Evolutionary conservation across 2,888 invertebrate species (phyloP), one percentile per base, ranked within the genome.

Genomic region (Vannuccia rotundouncinata): DNA sequence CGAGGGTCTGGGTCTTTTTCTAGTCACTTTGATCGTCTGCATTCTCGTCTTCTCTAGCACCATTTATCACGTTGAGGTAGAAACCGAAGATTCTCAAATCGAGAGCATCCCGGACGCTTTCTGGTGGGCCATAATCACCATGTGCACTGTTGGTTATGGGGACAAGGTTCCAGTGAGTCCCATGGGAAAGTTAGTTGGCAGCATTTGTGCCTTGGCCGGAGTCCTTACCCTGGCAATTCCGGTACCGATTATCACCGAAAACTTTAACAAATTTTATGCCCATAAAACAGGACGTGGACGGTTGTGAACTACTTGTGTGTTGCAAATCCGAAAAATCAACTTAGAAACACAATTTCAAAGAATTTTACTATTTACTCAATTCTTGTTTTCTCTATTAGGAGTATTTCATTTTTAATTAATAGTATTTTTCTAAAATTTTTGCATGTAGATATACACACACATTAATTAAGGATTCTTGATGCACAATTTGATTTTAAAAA

Each of bases 61-160:
- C 59, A 88, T 89, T 59, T 89, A 89, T 84, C 89, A 88, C 83
- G 89, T 89, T 59, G 90, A 90, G 82, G 85, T 87, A 74, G 88
- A 86, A 31, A 83, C 86, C 25, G 82, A 83, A 5, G 85, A 84
- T 5, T 86, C 87, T 17, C 85, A 88, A 82, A 87, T 88, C 31
- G 83, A 84, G 74, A 87, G 86, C 80, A 88, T 88, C 82, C 88
- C 88, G 25, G 87, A 87, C 81, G 87, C 86, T n/a, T 88, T 88
- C 82, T 88, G 88, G 88, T 88, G 87, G 88, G 87, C 87, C 29
- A 84, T 88, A 22, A 87, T 88, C 75, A 88, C 88, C 79, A 87
- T 88, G 87, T 85, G 85, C 59, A 87, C 88, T 2, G 87, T 88
- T 0, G 88, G 88, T 5, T 88, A 88, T 82, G 88, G 88, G 17